Conservation (phyloP, 2,113 vertebrate species). For the Myrmecophaga tridactyla region DNA sequence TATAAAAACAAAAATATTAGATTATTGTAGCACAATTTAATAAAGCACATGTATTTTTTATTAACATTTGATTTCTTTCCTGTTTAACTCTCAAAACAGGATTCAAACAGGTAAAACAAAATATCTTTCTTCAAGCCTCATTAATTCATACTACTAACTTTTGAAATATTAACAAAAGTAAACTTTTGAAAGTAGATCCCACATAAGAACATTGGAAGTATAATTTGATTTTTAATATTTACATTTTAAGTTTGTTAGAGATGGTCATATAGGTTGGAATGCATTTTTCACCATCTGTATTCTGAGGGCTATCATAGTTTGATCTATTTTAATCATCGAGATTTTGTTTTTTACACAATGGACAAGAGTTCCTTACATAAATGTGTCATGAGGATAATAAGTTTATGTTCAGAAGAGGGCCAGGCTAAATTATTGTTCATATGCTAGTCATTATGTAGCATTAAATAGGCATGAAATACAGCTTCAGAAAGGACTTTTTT, state of each 20-base stretch:
- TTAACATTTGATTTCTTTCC: background rate
- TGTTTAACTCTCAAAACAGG: constrained; percentile 17
- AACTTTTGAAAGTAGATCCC: background rate
- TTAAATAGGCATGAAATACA: background rate
- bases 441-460: background rate
- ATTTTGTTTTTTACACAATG: background rate
- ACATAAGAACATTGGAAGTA: background rate
- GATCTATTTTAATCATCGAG: background rate
- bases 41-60: background rate
- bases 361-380: background rate
- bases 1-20: background rate
- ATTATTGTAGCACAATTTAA: background rate
- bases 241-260: background rate
- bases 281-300: background rate
- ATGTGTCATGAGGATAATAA: background rate
- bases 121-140: background rate
- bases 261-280: background rate
- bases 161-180: constrained; percentile 7
- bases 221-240: constrained; percentile 24
- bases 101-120: background rate
- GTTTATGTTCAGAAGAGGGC: background rate
- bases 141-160: constrained; percentile 9
- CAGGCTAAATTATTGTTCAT: background rate
- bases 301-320: background rate
- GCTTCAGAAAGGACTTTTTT: background rate